A percentile compares a stretch with the other conserved stretches of the same genome.
phyloP scores from a whole-genome alignment of 2,797 vertebrate genomes.

The Sparus aurata region DNA sequence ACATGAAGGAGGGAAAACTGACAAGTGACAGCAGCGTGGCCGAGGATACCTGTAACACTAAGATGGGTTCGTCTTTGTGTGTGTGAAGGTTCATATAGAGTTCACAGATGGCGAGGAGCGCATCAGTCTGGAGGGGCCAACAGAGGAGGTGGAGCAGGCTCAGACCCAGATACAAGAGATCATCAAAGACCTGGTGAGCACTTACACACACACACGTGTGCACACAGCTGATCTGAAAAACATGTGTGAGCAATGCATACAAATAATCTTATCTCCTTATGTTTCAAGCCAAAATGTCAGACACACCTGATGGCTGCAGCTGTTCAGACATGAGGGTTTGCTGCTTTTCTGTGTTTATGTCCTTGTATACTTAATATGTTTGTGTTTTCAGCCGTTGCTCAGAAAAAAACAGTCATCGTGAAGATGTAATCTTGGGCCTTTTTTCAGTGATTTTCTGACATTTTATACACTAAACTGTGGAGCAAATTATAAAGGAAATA shows the following conservation, averaged over 20 bases:
- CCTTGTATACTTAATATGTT: not conserved
- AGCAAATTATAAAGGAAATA: not conserved
- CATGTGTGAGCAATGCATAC: too few relatives aligned
- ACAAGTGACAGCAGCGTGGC: slow-evolving; percentile 3
- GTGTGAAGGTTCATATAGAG: slow-evolving; percentile 87
- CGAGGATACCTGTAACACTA: not conserved
- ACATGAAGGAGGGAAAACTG: not conserved
- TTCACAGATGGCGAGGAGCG: slow-evolving; percentile 89
- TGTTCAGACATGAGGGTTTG: not conserved
- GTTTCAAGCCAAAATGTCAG: not conserved
- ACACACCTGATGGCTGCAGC: not conserved
- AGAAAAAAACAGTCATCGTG: not conserved
- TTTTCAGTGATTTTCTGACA: not conserved
- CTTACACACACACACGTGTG: not conserved
- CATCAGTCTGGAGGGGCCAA: slow-evolving; percentile 88
- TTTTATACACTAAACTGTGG: not conserved
- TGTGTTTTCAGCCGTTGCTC: not conserved
- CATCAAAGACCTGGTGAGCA: slow-evolving; percentile 87
- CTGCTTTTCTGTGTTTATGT: not conserved
- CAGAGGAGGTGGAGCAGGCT: slow-evolving; percentile 87
- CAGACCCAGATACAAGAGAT: slow-evolving; percentile 88
- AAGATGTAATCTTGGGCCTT: not conserved
- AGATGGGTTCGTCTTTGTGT: not conserved
- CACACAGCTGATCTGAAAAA: too few relatives aligned
- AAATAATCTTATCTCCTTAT: too few relatives aligned